Evolutionary conservation across 2,888 invertebrate genomes (phyloP).

Genomic region (Harpalus rubripes): DNA sequence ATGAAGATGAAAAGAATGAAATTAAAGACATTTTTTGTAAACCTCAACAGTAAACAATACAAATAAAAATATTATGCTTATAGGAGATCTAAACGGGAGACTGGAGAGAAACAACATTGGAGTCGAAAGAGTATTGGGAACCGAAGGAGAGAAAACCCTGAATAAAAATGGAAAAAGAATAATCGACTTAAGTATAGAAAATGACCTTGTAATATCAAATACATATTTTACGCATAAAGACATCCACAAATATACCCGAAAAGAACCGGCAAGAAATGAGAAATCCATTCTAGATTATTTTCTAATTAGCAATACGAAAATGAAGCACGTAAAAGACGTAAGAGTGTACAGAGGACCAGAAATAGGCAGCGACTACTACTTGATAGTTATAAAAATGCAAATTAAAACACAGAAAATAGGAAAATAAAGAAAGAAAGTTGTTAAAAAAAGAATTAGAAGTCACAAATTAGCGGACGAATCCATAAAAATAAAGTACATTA

Average conservation of each 20-base stretch:
- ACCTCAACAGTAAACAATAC: no score
- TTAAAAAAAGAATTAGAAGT: no score
- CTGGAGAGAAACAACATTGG: no score
- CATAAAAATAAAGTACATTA: no score
- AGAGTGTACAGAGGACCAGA: constrained; percentile 37
- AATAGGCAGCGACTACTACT: neutral
- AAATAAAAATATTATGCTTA: no score
- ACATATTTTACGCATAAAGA: constrained; percentile 59
- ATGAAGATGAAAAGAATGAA: no score
- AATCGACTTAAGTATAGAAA: constrained; percentile 60
- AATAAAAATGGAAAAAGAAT: constrained; percentile 25
- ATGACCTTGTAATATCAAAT: constrained; percentile 58
- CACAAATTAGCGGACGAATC: no score
- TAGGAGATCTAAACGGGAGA: no score
- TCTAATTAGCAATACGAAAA: constrained; percentile 43
- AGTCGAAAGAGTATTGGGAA: neutral
- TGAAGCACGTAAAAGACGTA: constrained; percentile 54
- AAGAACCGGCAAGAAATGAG: constrained; percentile 55
- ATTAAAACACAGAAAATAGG: no score
- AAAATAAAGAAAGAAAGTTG: no score
- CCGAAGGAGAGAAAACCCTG: neutral
- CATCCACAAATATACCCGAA: constrained; percentile 56
- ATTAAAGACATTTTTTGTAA: no score
- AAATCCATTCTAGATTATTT: constrained; percentile 63
- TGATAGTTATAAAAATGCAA: neutral